Evolutionary conservation across 2,113 vertebrate genomes (phyloP).

Genomic region (Microcebus griseorufus): DNA sequence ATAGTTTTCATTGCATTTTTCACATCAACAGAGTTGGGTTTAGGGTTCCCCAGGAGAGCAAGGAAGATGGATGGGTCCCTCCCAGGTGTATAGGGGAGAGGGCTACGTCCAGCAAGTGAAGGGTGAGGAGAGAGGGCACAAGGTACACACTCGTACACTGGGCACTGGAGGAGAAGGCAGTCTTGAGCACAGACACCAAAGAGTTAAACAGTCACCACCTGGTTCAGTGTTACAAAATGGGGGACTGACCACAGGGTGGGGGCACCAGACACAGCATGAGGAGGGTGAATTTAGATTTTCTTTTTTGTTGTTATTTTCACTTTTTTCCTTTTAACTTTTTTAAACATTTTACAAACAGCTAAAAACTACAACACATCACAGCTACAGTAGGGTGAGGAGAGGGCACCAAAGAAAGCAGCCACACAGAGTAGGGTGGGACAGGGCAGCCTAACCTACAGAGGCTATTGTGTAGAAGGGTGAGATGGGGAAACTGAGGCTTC

Average conservation of each 20-base stretch:
- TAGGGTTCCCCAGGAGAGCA: conserved; percentile 49
- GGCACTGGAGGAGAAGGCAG: conserved; percentile 70
- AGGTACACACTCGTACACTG: neutral
- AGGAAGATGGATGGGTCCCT: conserved; percentile 47
- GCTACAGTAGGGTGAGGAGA: conserved; percentile 65
- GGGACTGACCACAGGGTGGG: neutral
- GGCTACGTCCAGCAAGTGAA: conserved; percentile 52
- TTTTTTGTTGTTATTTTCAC: conserved; percentile 83
- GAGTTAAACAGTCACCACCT: conserved; percentile 71
- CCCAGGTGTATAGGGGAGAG: conserved; percentile 16
- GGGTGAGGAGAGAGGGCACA: neutral
- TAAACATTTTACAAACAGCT: conserved; percentile 91
- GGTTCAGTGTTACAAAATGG: conserved; percentile 68
- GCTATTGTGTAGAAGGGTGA: conserved; percentile 6
- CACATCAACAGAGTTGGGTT: conserved; percentile 65
- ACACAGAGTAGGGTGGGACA: neutral
- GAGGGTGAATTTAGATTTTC: conserved; percentile 61
- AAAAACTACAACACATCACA: conserved; percentile 93
- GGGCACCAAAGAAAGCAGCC: conserved; percentile 72
- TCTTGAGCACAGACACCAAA: conserved; percentile 68
- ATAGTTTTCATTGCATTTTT: conserved; percentile 71
- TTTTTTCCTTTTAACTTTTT: conserved; percentile 82
- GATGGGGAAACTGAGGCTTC: conserved; percentile 67
- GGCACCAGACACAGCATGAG: conserved; percentile 59
- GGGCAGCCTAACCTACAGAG: conserved; percentile 64